These are phyloP conservation scores for Watsonalla binaria DNA, from an alignment of 2,888 invertebrate genomes.

Conservation along the genomic window DNA sequence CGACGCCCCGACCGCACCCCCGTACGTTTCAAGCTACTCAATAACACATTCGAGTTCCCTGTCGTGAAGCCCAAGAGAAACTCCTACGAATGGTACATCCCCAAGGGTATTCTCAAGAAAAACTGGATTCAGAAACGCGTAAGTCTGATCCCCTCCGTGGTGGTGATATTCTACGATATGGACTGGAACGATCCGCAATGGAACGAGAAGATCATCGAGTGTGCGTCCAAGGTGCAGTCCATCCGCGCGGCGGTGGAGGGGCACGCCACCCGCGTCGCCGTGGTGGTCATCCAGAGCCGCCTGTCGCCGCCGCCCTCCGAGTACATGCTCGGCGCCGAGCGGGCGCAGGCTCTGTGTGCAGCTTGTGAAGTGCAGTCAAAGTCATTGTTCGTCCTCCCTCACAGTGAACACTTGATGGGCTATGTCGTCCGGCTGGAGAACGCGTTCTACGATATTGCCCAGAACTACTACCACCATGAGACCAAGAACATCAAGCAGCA, in stretches of 20 bases:
- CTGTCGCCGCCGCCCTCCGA: conserved; percentile 88
- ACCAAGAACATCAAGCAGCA: conserved; percentile 92
- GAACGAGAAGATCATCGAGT: conserved; percentile 97
- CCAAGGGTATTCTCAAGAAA: conserved; percentile 94
- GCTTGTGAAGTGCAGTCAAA: conserved; percentile 96
- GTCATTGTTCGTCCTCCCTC: conserved; percentile 94
- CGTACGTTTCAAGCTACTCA: conserved; percentile 89
- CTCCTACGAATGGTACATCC: conserved; percentile 97
- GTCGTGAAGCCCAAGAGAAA: conserved; percentile 90
- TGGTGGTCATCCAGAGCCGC: conserved; percentile 94
- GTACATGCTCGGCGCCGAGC: conserved; percentile 91
- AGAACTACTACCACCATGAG: conserved; percentile 94
- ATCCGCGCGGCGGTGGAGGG: conserved; percentile 86
- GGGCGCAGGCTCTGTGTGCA: conserved; percentile 92
- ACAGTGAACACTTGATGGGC: conserved; percentile 90
- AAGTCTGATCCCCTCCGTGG: conserved; percentile 92
- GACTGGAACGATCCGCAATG: conserved; percentile 98
- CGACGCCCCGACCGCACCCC: conserved; percentile 89
- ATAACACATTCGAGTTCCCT: conserved; percentile 92
- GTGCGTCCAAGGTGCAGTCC: conserved; percentile 92
- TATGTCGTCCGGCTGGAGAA: conserved; percentile 90
- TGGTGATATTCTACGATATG: conserved; percentile 96
- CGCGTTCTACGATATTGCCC: conserved; percentile 95
- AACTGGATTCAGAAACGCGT: conserved; percentile 98
- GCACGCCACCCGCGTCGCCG: conserved; percentile 86